These are phyloP conservation scores for Philopedon plagiatum DNA, from an alignment of 2,888 invertebrate genomes.

Conservation along the genomic window DNA sequence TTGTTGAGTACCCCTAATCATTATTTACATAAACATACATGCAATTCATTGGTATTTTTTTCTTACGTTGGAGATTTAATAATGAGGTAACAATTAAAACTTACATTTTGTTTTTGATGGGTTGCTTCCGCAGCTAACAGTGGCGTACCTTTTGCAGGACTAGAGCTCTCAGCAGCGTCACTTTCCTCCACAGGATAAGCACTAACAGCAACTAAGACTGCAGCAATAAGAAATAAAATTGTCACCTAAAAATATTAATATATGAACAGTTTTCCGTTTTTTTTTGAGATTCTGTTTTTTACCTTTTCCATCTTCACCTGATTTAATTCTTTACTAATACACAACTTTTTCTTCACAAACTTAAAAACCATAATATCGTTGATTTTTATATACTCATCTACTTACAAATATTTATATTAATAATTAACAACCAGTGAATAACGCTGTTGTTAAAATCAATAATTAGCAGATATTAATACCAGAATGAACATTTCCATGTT, in stretches of 20 bases:
- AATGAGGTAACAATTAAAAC: background rate
- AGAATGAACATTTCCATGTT: no score
- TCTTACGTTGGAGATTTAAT: no score
- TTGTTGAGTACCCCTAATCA: no score
- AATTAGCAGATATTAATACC: background rate
- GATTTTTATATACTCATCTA: background rate
- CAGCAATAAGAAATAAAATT: background rate
- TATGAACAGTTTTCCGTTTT: background rate
- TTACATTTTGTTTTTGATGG: background rate
- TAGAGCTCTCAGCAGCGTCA: background rate
- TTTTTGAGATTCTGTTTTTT: background rate
- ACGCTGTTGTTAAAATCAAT: background rate
- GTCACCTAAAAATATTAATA: background rate
- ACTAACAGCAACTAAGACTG: background rate
- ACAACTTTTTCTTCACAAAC: background rate
- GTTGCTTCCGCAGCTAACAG: background rate
- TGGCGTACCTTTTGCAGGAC: background rate
- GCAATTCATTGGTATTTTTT: no score
- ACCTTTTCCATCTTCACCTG: background rate
- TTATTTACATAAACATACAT: no score
- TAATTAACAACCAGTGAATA: background rate
- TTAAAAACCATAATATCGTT: background rate
- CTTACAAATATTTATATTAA: background rate
- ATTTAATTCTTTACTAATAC: background rate
- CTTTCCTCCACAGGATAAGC: background rate